Percentiles rank a stretch among this genome's conserved stretches.
These are phyloP conservation scores for Zaprionus obscuricornis DNA, from an alignment of 2,888 invertebrate species.

Conservation along the genomic window DNA sequence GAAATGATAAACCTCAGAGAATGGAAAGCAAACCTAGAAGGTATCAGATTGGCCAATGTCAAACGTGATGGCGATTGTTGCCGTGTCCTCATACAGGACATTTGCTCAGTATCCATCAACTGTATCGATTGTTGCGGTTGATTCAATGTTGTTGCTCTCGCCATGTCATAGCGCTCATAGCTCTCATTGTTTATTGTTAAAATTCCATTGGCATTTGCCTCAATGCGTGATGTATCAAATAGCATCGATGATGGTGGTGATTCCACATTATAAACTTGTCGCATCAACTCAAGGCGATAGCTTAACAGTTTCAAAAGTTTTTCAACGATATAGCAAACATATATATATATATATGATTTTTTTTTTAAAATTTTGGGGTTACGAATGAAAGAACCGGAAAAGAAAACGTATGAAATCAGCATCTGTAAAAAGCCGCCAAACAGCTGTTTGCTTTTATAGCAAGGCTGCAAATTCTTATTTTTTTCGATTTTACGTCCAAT, in stretches of 20 bases:
- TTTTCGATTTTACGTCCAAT: too few species aligned
- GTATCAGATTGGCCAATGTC: conserved; percentile 92
- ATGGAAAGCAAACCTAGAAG: conserved; percentile 89
- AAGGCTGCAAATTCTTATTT: too few species aligned
- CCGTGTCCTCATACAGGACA: conserved; percentile 27
- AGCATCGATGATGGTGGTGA: conserved; percentile 83
- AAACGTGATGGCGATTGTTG: conserved; percentile 86
- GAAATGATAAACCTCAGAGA: conserved; percentile 45
- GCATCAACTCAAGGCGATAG: conserved; percentile 99
- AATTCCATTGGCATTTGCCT: conserved; percentile 27
- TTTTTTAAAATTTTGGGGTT: too few species aligned
- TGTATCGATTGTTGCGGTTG: conserved; percentile 37
- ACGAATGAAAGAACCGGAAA: not conserved
- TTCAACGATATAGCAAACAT: too few species aligned
- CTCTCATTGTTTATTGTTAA: too few species aligned
- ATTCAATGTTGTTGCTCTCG: too few species aligned
- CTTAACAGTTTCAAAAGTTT: conserved; percentile 85
- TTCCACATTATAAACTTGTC: conserved; percentile 96
- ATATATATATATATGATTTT: too few species aligned
- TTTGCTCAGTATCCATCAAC: conserved; percentile 86
- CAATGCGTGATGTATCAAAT: conserved; percentile 78
- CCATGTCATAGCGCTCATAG: too few species aligned
- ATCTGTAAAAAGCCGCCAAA: too few species aligned
- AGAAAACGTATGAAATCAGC: too few species aligned
- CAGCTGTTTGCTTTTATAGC: too few species aligned